These are phyloP conservation scores for Diplolepis rosae DNA, from an alignment of 2,888 invertebrate genomes.

Conservation along the genomic window DNA sequence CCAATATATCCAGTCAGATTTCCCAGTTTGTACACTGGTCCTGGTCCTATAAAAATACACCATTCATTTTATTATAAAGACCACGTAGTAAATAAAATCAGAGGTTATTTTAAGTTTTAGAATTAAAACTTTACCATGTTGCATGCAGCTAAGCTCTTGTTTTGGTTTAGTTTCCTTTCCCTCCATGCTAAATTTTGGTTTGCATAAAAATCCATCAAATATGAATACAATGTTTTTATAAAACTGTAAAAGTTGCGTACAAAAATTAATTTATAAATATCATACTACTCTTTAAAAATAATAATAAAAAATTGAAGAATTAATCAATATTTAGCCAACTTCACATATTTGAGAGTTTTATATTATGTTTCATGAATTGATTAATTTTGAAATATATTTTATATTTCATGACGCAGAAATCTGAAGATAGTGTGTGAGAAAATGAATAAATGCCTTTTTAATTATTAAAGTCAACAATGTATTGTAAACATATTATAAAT, in stretches of 20 bases:
- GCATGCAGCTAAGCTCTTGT: constrained; percentile 44
- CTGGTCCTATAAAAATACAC: constrained; percentile 76
- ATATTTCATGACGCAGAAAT: background rate
- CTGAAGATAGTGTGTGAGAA: background rate
- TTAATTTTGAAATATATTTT: background rate
- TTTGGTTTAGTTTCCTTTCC: constrained; percentile 46
- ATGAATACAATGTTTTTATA: background rate
- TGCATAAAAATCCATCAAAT: background rate
- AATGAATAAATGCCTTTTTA: background rate
- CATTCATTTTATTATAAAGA: background rate
- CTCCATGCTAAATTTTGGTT: constrained; percentile 34
- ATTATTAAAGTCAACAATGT: background rate
- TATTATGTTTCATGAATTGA: too few relatives aligned
- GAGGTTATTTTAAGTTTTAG: constrained; percentile 10
- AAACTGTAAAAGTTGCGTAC: background rate
- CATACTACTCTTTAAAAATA: background rate
- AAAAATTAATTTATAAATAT: background rate
- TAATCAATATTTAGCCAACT: background rate
- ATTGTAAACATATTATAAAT: background rate
- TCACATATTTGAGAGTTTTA: background rate
- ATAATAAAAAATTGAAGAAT: background rate
- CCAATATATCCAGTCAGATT: constrained; percentile 77
- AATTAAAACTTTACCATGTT: constrained; percentile 46
- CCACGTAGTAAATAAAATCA: constrained; percentile 18
- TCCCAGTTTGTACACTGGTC: constrained; percentile 80